phyloP scores from a whole-genome alignment of 37 sponge, comb jelly and placozoan genomes.

The Theonella swinhoei region DNA sequence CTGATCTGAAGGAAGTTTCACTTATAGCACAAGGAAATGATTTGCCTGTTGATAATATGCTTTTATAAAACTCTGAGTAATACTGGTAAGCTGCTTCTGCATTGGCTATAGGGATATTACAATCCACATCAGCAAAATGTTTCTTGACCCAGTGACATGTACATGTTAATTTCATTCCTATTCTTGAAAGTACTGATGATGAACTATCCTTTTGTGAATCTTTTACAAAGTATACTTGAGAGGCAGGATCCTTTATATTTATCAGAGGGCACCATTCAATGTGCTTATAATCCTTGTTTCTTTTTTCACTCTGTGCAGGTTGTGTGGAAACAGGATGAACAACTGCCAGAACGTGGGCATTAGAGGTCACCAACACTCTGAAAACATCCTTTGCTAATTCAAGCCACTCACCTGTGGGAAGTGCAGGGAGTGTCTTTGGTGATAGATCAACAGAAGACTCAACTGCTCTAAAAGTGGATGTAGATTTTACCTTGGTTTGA shows the following conservation, averaged over 20 bases:
- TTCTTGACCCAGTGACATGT: constrained; percentile 11
- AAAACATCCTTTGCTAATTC: constrained; percentile 11
- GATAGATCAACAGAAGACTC: too few relatives aligned
- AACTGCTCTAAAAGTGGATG: too few relatives aligned
- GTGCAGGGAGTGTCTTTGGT: too few relatives aligned
- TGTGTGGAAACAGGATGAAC: too few relatives aligned
- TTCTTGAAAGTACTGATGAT: constrained; percentile 23
- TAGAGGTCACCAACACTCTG: neutral
- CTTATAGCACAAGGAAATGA: constrained; percentile 5
- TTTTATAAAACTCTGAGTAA: constrained; percentile 20
- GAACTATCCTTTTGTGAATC: too few relatives aligned
- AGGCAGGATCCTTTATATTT: neutral
- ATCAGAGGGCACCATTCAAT: constrained; percentile 19
- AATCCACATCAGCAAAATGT: constrained; percentile 13
- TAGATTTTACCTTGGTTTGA: too few relatives aligned
- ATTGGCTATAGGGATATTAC: neutral
- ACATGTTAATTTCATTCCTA: constrained; percentile 53
- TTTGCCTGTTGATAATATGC: too few relatives aligned
- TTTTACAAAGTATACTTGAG: constrained; percentile 33
- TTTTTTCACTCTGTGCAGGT: neutral
- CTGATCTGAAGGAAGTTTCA: constrained; percentile 12
- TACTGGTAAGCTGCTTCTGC: constrained; percentile 25
- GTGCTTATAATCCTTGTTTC: neutral
- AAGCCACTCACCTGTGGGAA: neutral
- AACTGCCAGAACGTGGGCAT: constrained; percentile 9